A percentile compares a stretch with the other conserved stretches of the same genome.
Conservation (phyloP, 1,140 invertebrate genomes). For the Tribolium madens region DNA sequence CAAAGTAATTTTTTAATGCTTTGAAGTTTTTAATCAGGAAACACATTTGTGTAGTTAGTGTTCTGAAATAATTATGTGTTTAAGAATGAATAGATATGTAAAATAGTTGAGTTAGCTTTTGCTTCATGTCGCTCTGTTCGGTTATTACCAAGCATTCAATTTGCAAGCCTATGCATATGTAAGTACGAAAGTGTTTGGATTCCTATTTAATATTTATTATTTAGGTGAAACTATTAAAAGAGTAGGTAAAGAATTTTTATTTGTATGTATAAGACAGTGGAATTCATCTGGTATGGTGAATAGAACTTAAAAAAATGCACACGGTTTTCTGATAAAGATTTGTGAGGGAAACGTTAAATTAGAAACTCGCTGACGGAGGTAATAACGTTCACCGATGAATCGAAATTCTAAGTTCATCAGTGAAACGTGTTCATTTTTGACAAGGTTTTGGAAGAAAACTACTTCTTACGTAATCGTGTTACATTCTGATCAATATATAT, state of each 20-base stretch:
- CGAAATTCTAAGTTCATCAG: slow-evolving; percentile 43
- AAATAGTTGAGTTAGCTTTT: no score
- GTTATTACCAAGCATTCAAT: background rate
- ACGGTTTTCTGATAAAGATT: slow-evolving; percentile 33
- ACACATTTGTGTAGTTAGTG: no score
- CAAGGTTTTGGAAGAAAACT: slow-evolving; percentile 17
- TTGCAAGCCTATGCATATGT: background rate
- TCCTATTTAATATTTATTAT: background rate
- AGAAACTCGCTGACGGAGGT: slow-evolving; percentile 38
- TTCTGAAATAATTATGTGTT: no score
- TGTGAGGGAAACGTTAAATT: slow-evolving; percentile 39
- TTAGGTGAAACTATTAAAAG: background rate
- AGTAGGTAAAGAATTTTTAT: no score
- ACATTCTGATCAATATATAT: background rate
- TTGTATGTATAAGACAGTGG: background rate
- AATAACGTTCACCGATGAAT: slow-evolving; percentile 34
- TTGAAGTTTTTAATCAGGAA: no score
- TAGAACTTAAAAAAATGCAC: background rate
- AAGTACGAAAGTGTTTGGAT: background rate
- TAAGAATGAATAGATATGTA: no score
- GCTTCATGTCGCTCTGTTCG: no score
- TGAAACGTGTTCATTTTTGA: slow-evolving; percentile 40
- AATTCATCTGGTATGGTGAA: no score
- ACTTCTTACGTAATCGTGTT: background rate
- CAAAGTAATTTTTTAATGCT: no score